Evolutionary conservation across 2,888 invertebrate species (phyloP).

Genomic region (Eugnorisma glareosa): DNA sequence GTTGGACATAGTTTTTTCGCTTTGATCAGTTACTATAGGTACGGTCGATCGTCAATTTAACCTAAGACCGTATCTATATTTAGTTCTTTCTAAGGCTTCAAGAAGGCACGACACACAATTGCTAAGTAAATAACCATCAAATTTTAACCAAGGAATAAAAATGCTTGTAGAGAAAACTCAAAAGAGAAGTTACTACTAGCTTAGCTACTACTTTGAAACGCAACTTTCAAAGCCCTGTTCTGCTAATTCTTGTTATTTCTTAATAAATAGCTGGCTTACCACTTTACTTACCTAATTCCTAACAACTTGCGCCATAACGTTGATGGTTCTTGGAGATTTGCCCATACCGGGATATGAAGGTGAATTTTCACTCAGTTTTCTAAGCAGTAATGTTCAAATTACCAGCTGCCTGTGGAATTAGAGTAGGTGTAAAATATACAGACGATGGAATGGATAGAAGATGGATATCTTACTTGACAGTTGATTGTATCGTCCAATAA

Average conservation of each 20-base stretch:
- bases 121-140: neutral
- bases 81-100: neutral
- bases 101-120: neutral
- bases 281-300: slow-evolving; percentile 23
- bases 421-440: neutral
- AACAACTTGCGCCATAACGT: slow-evolving; percentile 27
- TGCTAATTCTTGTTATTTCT: slow-evolving; percentile 18
- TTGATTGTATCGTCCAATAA: neutral
- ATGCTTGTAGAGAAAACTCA: neutral
- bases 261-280: slow-evolving; percentile 27
- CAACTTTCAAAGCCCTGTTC: slow-evolving; percentile 10
- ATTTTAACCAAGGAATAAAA: neutral
- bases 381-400: neutral
- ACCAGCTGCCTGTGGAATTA: neutral
- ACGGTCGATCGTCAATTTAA: neutral
- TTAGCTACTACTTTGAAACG: neutral
- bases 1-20: neutral
- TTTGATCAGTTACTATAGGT: neutral
- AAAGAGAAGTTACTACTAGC: neutral
- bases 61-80: too few relatives aligned
- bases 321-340: slow-evolving; percentile 49
- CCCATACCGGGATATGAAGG: slow-evolving; percentile 36
- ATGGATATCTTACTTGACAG: neutral
- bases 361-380: slow-evolving; percentile 16
- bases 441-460: neutral